These are phyloP conservation scores for Raja brachyura DNA, from an alignment of 2,113 vertebrate species.

Conservation along the genomic window DNA sequence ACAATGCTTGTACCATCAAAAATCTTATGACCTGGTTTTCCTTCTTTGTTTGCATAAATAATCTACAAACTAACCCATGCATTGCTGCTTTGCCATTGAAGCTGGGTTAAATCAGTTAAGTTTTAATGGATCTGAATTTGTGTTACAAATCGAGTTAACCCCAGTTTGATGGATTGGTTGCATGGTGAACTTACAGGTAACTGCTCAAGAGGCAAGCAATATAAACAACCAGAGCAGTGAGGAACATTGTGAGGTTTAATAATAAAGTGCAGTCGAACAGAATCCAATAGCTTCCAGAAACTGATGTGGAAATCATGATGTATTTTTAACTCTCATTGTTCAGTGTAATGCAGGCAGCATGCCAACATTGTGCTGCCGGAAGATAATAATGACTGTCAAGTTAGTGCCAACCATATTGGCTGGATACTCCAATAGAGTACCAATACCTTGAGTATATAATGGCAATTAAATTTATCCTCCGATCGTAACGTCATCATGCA, in stretches of 20 bases:
- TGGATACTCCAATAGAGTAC: no score
- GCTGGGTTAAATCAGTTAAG: neutral
- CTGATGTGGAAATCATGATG: no score
- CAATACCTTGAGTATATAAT: no score
- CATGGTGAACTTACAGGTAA: neutral
- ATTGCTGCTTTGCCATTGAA: neutral
- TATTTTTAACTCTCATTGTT: no score
- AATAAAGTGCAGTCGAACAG: neutral
- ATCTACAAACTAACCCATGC: neutral
- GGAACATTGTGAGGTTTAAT: neutral
- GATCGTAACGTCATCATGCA: no score
- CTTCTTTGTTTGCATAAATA: neutral
- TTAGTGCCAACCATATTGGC: no score
- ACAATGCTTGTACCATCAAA: neutral
- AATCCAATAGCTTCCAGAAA: no score
- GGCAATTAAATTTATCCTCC: no score
- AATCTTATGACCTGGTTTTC: neutral
- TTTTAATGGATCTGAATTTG: constrained; percentile 13
- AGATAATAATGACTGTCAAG: no score
- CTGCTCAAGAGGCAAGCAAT: neutral
- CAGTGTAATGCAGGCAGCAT: no score
- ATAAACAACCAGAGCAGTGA: neutral
- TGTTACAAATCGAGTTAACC: neutral
- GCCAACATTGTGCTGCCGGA: no score
- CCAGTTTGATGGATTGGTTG: constrained; percentile 4